phyloP scores from a whole-genome alignment of 2,797 vertebrate genomes.

The Gadopsis bispinosus region DNA sequence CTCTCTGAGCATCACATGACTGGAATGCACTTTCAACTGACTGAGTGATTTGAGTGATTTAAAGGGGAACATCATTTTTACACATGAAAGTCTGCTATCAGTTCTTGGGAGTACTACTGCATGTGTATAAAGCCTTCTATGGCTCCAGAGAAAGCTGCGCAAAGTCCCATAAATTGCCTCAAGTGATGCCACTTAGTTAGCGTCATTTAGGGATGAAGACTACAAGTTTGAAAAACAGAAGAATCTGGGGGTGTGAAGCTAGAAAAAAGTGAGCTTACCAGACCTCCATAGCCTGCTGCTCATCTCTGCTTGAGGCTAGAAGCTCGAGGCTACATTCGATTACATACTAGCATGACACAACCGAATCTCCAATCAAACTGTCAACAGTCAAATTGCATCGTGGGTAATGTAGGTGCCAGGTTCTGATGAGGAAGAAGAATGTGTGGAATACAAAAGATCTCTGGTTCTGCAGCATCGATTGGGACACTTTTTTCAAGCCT shows the following conservation, averaged over 20 bases:
- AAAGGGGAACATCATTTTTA: no score
- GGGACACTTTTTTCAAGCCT: no score
- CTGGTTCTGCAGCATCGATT: neutral
- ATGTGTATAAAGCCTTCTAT: neutral
- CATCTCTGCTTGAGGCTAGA: no score
- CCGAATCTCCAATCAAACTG: neutral
- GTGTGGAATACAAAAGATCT: neutral
- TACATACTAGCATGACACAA: neutral
- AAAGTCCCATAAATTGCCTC: neutral
- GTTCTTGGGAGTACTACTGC: no score
- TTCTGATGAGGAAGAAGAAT: neutral
- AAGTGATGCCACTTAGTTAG: neutral
- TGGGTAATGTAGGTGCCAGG: no score
- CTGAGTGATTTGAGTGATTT: no score
- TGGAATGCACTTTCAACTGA: no score
- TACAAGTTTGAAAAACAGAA: neutral
- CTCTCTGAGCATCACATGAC: no score
- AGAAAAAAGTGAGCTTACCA: neutral
- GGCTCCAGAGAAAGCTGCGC: neutral
- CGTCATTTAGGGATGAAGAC: no score
- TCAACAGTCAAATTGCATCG: neutral
- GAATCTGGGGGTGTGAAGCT: neutral
- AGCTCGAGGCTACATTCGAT: neutral
- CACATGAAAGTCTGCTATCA: no score
- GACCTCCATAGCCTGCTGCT: neutral